Evolutionary conservation across 2,888 invertebrate genomes (phyloP).

Genomic region (Alcis repandata): DNA sequence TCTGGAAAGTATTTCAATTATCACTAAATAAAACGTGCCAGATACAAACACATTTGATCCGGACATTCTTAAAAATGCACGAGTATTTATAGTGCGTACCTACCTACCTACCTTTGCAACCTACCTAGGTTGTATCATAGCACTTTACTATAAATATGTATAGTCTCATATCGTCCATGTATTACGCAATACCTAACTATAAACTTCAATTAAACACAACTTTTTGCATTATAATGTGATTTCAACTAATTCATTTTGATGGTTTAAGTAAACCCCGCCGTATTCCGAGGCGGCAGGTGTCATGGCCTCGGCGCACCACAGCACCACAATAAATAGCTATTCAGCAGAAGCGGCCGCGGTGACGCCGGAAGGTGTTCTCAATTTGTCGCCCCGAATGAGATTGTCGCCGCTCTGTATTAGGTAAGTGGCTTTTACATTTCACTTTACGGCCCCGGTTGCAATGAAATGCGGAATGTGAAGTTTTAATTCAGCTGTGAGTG

Average conservation of each 20-base stretch:
- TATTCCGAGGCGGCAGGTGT: conserved; percentile 72
- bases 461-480: conserved; percentile 41
- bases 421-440: conserved; percentile 82
- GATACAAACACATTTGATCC: too few species aligned
- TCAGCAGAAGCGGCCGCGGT: conserved; percentile 71
- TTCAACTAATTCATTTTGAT: conserved; percentile 12
- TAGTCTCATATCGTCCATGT: too few species aligned
- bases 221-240: background rate
- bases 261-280: conserved; percentile 53
- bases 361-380: conserved; percentile 80
- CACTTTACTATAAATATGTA: too few species aligned
- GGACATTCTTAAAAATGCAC: too few species aligned
- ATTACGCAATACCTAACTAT: background rate
- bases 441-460: conserved; percentile 59
- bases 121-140: too few species aligned
- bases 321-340: conserved; percentile 81
- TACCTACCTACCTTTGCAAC: too few species aligned
- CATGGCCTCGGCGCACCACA: conserved; percentile 70
- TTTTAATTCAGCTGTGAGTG: conserved; percentile 38
- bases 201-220: background rate
- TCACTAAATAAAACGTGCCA: too few species aligned
- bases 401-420: conserved; percentile 82
- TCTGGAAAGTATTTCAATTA: too few species aligned
- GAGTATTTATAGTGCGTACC: too few species aligned
- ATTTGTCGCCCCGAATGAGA: conserved; percentile 83